phyloP scores from a whole-genome alignment of 2,797 vertebrate genomes.

The Anas capensis region DNA sequence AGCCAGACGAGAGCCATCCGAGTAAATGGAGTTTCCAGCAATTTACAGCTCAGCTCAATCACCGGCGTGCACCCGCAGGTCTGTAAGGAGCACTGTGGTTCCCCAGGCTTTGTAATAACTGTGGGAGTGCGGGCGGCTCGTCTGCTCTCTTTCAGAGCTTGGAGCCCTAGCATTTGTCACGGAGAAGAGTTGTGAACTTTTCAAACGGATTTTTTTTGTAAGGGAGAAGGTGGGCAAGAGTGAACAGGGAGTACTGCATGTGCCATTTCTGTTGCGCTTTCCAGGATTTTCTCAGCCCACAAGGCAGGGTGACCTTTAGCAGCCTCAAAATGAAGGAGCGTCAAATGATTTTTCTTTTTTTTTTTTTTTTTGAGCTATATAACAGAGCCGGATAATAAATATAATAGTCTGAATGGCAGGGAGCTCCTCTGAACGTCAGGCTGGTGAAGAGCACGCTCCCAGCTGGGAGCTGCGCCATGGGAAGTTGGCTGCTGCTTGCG shows the following conservation, averaged over 20 bases:
- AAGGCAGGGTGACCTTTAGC: conserved; percentile 18
- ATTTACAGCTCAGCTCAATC: not conserved
- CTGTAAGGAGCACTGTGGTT: not conserved
- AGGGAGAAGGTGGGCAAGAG: not conserved
- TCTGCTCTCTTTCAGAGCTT: not conserved
- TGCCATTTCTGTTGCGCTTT: not conserved
- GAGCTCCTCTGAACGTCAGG: not conserved
- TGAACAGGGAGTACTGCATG: not conserved
- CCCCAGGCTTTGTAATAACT: not conserved
- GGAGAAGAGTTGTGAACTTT: not conserved
- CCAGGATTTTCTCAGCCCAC: not conserved
- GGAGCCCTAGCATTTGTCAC: not conserved
- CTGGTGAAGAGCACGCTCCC: not conserved
- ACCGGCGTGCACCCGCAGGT: not conserved
- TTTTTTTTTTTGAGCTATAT: not conserved
- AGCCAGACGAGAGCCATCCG: not conserved
- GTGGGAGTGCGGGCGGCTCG: fast-evolving
- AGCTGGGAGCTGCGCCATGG: not conserved
- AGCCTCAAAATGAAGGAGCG: not conserved
- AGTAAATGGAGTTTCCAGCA: not conserved
- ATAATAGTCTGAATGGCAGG: not conserved
- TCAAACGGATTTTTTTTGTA: not conserved
- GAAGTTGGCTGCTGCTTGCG: not conserved
- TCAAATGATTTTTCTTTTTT: not conserved
- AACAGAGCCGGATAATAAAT: not conserved